Percentiles rank a stretch among this genome's conserved stretches.
phyloP scores from a whole-genome alignment of 1,140 invertebrate species.

The Lepidurus apus region DNA sequence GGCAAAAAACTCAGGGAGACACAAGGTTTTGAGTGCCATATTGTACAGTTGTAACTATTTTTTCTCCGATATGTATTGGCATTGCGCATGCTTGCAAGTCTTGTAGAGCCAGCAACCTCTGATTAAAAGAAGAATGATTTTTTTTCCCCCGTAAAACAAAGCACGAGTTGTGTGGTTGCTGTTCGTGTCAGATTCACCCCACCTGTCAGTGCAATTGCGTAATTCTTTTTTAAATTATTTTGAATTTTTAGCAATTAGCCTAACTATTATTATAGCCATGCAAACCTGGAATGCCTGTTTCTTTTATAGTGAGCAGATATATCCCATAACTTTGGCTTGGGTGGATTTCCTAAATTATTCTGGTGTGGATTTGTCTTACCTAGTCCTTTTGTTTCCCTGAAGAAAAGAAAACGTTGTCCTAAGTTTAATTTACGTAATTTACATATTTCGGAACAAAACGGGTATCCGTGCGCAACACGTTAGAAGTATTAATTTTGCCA shows the following conservation, averaged over 20 bases:
- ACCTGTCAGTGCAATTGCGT: slow-evolving; percentile 18
- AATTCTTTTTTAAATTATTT: neutral
- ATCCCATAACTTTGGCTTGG: neutral
- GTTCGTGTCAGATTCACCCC: neutral
- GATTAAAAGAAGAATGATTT: too few species aligned
- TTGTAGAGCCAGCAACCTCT: neutral
- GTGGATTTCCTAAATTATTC: neutral
- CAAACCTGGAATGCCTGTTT: neutral
- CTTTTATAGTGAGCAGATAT: neutral
- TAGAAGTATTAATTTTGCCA: neutral
- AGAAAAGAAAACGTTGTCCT: neutral
- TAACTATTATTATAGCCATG: neutral
- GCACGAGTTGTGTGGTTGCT: neutral
- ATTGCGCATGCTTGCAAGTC: neutral
- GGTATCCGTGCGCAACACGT: neutral
- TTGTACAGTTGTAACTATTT: neutral
- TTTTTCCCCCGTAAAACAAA: too few species aligned
- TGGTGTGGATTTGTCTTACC: slow-evolving; percentile 13
- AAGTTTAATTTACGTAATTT: neutral
- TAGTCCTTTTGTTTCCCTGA: slow-evolving; percentile 3
- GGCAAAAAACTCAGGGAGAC: neutral
- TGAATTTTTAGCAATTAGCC: neutral
- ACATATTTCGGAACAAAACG: neutral
- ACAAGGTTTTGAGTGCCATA: neutral
- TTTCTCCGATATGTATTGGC: neutral